Percentiles rank a stretch among this genome's conserved stretches.
These are phyloP conservation scores for Pachyuromys duprasi DNA, from an alignment of 2,797 vertebrate species.

Conservation along the genomic window DNA sequence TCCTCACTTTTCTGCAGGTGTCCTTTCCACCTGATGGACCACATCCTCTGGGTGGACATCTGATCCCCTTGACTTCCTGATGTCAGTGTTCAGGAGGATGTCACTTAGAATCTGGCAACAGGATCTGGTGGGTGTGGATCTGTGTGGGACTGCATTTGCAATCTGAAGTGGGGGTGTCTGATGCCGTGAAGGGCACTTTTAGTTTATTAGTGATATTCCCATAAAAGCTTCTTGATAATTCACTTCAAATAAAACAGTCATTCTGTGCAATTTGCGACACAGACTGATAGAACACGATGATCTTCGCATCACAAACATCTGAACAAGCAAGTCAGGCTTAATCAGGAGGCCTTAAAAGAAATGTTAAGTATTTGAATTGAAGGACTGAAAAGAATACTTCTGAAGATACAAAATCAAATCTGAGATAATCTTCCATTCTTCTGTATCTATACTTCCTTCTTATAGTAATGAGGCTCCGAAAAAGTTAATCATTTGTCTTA, in stretches of 20 bases:
- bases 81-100: constrained; percentile 33
- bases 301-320: constrained; percentile 64
- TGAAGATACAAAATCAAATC: constrained; percentile 31
- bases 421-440: constrained; percentile 31
- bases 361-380: constrained; percentile 53
- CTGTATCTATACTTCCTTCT: not conserved
- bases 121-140: not conserved
- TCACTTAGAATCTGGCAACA: not conserved
- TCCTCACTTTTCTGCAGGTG: not conserved
- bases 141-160: not conserved
- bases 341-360: constrained; percentile 53
- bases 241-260: constrained; percentile 70
- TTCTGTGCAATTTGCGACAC: constrained; percentile 62
- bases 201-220: constrained; percentile 50
- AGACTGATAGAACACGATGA: constrained; percentile 69
- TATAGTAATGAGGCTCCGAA: constrained; percentile 23
- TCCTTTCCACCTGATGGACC: not conserved
- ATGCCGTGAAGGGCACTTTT: constrained; percentile 52
- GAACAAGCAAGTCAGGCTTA: constrained; percentile 62
- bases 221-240: constrained; percentile 62
- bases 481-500: constrained; percentile 23
- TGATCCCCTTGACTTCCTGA: constrained; percentile 44
- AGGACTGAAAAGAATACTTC: constrained; percentile 36
- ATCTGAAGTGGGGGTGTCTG: constrained; percentile 25
- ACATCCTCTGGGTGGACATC: not conserved